These are phyloP conservation scores for Pandemis cinnamomeana DNA, from an alignment of 2,888 invertebrate genomes.

Conservation along the genomic window DNA sequence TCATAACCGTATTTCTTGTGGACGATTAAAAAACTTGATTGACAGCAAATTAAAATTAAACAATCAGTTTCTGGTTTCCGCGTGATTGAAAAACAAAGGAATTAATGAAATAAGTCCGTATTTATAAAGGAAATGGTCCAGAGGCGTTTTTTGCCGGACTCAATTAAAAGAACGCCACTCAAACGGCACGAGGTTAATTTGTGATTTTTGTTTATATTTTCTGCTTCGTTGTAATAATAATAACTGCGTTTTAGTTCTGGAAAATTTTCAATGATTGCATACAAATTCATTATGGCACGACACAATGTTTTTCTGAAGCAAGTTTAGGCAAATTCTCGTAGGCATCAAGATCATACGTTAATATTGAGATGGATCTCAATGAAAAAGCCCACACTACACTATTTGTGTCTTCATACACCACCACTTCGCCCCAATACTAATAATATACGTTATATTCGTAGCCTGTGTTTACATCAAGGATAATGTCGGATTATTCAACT, in stretches of 20 bases:
- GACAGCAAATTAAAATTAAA: not conserved
- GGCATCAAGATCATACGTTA: no score
- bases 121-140: not conserved
- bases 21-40: not conserved
- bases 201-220: conserved; percentile 34
- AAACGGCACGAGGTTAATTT: conserved; percentile 29
- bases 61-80: conserved; percentile 12
- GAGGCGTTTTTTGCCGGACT: conserved; percentile 26
- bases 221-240: conserved; percentile 4
- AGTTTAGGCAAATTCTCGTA: no score
- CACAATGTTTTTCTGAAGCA: no score
- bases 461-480: no score
- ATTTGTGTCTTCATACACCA: no score
- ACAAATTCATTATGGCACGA: no score
- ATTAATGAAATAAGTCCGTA: conserved; percentile 29
- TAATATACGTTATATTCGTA: no score
- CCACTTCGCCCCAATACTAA: no score
- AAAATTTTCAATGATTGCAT: not conserved
- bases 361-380: no score
- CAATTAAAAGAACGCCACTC: conserved; percentile 36
- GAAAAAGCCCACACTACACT: no score
- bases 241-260: not conserved
- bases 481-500: no score
- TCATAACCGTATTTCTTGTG: no score
- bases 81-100: conserved; percentile 11